Conservation (phyloP, 2,797 vertebrate species). For the Gastrophryne carolinensis region DNA sequence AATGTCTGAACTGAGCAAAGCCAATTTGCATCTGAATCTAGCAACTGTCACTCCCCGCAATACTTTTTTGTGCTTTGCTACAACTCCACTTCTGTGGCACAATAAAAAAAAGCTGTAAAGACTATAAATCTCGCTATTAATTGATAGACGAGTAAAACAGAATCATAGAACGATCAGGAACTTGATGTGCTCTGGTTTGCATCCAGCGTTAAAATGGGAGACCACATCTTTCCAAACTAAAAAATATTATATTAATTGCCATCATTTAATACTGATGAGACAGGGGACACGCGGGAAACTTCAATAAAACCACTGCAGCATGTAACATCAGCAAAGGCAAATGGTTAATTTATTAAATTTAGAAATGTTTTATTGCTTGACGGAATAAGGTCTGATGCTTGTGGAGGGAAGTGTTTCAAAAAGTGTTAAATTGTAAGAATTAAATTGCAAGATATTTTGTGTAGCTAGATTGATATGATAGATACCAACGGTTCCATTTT, state of each 20-base stretch:
- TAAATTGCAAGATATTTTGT: background rate
- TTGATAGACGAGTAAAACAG: background rate
- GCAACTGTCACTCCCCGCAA: background rate
- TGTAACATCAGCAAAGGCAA: constrained; percentile 10
- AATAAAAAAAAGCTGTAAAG: background rate
- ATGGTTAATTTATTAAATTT: constrained; percentile 18
- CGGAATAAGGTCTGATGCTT: constrained; percentile 24
- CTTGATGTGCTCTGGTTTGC: background rate
- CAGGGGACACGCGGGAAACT: background rate
- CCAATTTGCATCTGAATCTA: background rate
- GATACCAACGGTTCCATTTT: background rate
- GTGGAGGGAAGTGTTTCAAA: background rate
- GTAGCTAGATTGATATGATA: background rate
- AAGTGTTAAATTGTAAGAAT: background rate
- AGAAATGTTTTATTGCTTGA: constrained; percentile 26
- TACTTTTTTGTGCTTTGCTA: background rate
- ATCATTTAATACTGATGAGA: constrained; percentile 3
- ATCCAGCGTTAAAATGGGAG: background rate
- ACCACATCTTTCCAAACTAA: background rate
- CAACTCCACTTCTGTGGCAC: background rate
- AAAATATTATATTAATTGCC: background rate
- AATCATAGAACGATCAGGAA: background rate
- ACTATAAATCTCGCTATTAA: background rate
- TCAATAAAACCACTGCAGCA: constrained; percentile 41
- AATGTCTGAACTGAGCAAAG: background rate